Conservation (phyloP, 2,113 vertebrate species). For the Notothenia coriiceps region DNA sequence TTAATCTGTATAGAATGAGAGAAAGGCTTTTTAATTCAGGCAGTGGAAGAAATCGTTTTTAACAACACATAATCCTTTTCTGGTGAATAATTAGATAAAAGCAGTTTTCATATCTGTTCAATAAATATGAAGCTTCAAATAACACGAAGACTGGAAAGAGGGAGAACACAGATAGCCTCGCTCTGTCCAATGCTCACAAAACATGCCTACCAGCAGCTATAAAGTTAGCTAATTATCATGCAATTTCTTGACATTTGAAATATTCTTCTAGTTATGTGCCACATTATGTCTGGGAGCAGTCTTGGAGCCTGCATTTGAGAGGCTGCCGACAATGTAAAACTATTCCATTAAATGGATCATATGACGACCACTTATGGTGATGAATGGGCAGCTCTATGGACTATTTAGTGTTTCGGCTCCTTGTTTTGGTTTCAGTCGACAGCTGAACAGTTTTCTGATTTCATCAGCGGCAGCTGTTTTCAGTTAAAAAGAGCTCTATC, state of each 20-base stretch:
- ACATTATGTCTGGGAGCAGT: not conserved
- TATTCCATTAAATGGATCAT: not conserved
- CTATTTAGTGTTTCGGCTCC: too few relatives aligned
- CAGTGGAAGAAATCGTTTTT: too few relatives aligned
- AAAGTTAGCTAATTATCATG: not conserved
- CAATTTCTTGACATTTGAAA: too few relatives aligned
- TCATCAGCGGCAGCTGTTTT: too few relatives aligned
- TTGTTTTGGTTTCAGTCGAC: too few relatives aligned
- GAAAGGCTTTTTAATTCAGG: too few relatives aligned
- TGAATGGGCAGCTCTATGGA: too few relatives aligned
- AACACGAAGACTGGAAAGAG: not conserved
- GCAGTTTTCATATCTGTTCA: not conserved
- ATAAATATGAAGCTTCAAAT: not conserved
- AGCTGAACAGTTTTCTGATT: too few relatives aligned
- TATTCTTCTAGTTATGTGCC: not conserved
- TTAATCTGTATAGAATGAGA: conserved; percentile 14
- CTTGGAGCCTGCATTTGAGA: not conserved
- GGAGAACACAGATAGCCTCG: not conserved
- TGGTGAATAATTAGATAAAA: not conserved
- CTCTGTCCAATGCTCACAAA: not conserved
- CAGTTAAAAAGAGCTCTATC: not conserved
- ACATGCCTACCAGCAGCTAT: not conserved
- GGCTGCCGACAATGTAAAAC: not conserved
- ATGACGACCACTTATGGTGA: too few relatives aligned
- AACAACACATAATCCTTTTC: not conserved